Evolutionary conservation across 2,113 vertebrate genomes (phyloP), one percentile per base, ranked within the genome.

Genomic region (Potamarius usumacintae): DNA sequence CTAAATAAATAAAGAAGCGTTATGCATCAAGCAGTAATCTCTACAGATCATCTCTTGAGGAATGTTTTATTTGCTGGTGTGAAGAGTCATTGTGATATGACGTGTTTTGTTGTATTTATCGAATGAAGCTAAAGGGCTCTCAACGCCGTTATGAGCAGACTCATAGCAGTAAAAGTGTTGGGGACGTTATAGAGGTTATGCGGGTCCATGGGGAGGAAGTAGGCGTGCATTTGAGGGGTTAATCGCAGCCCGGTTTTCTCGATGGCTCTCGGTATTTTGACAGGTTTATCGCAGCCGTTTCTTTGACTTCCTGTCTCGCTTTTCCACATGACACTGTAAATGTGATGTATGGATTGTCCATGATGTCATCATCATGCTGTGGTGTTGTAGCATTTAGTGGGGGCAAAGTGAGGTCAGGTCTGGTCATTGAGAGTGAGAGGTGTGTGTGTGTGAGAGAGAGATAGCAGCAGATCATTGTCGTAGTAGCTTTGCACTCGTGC

Each of bases 401-500:
- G 55, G 27, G 27, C 42, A 27, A 60, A 34, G 11, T 55, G 42
- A 87, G 80, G 55, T 65, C n/a, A 22, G 81, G 65, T 17, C 25
- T 72, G 74, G 42, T 76, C 48, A 48, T 30, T 11, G 12, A 72
- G 78, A 52, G 22, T 67, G 81, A 78, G 34, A 27, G 25, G 14
- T 55, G 25, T 57, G 50, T 83, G 58, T 82, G 77, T 60, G 89
- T 88, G 85, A n/a, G n/a, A n/a, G n/a, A n/a, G 82, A 69, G 42
- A 55, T 58, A 65, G 78, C 67, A 76, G 52, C 25, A 76, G 58
- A 87, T 85, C 57, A 78, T 69, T 89, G 88, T 30, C 58, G 42
- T 27, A 86, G 69, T 60, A 81, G 52, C 63, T 60, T 85, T n/a
- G 53, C 18, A 71, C 82, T 86, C 88, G 91, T 94, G 90, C 92